Base-by-base conservation (phyloP, 2,113 vertebrate genomes). In the Jacana jacana region DNA sequence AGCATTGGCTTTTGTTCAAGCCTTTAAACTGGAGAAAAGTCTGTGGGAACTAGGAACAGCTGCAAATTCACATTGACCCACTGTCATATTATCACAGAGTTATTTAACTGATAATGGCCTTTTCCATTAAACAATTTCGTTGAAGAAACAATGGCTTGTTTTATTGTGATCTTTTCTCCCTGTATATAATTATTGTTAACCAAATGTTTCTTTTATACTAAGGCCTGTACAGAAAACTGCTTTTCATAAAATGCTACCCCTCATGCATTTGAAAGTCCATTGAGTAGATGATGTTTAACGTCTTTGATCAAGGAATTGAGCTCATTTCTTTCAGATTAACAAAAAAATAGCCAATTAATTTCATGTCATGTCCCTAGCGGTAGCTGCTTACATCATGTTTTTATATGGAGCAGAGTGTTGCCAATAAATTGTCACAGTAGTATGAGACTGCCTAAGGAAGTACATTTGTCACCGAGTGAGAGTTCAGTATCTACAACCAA, bases 61-160 rank as follows among this genome's bases (percentile, higher is more conserved):
- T 91, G 81, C 71, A 80, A 91, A 91, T 91, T 66, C 77, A 89
- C 76, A 75, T 75, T 75, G 31, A 89, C 52, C 37, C 48, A 54
- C 31, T 86, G 80, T 86, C 77, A 57, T 77, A 63, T 80, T 76
- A 80, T 78, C 80, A 86, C 37, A 64, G 54, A 77, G 65, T 94
- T 95, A 60, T 90, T 95, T 83, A 93, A 72, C 54, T 76, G 65
- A 69, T 89, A 95, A 92, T 39, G 28, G 37, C 17, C 13, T 78
- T 83, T 92, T 90, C 19, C 61, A 86, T 81, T 75, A 91, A 92
- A 81, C 33, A 76, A 84, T 79, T 89, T 77, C 1, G 89, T 64
- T 92, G 70, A 92, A 81, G 70, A 84, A 96, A 91, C 69, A 91
- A 87, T 58, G 24, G 8, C 9, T 86, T 92, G 44, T 61, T 93